phyloP scores from a whole-genome alignment of 2,113 vertebrate species.

The Python bivittatus region DNA sequence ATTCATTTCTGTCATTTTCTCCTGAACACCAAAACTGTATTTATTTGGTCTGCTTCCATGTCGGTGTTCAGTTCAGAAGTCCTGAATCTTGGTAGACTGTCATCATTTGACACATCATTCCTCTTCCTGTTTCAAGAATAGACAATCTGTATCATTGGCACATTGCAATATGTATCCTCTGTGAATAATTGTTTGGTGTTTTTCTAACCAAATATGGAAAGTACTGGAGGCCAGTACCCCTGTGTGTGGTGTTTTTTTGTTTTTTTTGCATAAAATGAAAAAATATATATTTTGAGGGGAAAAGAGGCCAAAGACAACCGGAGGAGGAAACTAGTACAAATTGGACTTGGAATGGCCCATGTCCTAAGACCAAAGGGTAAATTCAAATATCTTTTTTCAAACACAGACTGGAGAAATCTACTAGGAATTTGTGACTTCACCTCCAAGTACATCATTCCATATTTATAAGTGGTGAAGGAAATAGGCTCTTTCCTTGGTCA shows the following conservation, averaged over 20 bases:
- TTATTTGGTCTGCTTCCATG: not conserved
- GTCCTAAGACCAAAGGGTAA: conserved; percentile 73
- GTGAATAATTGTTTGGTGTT: conserved; percentile 33
- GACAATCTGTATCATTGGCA: conserved; percentile 36
- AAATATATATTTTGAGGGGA: conserved; percentile 58
- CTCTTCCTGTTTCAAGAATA: conserved; percentile 24
- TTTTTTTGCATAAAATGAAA: conserved; percentile 56
- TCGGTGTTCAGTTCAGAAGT: not conserved
- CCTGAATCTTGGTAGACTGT: not conserved
- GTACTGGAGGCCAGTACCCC: conserved; percentile 45
- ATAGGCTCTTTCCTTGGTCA: conserved; percentile 64
- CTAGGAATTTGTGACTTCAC: conserved; percentile 66
- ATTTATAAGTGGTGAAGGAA: conserved; percentile 66
- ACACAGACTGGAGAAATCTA: conserved; percentile 74
- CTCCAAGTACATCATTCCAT: conserved; percentile 70
- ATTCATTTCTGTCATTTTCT: conserved; percentile 29
- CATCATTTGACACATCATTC: not conserved
- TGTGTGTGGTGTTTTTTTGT: conserved; percentile 45
- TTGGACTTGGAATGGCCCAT: conserved; percentile 73
- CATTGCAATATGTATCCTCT: conserved; percentile 35
- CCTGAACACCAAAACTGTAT: not conserved
- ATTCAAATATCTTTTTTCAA: conserved; percentile 78
- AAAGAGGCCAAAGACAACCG: conserved; percentile 45
- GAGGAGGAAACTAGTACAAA: conserved; percentile 69
- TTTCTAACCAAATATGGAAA: conserved; percentile 50